Base-by-base conservation (phyloP, 2,113 vertebrate genomes). In the Tragelaphus strepsiceros region DNA sequence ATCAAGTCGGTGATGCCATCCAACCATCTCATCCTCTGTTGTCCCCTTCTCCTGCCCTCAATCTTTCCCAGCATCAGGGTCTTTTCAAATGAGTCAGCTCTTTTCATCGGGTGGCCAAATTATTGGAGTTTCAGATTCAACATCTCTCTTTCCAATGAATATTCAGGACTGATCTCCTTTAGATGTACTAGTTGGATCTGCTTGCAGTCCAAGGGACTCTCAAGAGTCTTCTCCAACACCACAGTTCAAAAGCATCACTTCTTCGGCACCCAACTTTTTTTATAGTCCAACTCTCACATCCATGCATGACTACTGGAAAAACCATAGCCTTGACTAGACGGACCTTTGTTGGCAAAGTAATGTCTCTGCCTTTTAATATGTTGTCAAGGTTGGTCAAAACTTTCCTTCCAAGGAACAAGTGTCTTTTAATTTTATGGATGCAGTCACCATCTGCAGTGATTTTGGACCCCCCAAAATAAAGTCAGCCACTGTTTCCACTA, bases 221-320 rank as follows among this genome's bases (percentile, higher is more conserved):
- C 64, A 35, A 67, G 17, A 19, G 64, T 67, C 64, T 35, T 67
- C 32, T 67, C 62, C 8, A 67, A 35, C 8, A 67, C 17, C 64
- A 67, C 64, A 67, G 32, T 67, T n/a, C 64, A 67, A 67, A 67
- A 35, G 64, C 16, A 67, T 67, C 32, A 67, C 5, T 35, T 67
- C 32, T 35, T 35, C 0, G 0, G 32, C 0, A 0, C 7, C n/a
- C 8, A 10, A 16, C 16, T 19, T 67, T 67, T 32, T 19, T n/a
- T 9, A 67, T 9, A n/a, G 16, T n/a, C 32, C 16, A n/a, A n/a
- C 62, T 64, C 61, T 67, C 16, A n/a, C 32, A 67, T n/a, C 8
- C 16, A n/a, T 67, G n/a, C 16, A n/a, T 67, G 32, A n/a, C 16
- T 4, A 67, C 16, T n/a, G 62, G 62, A 67, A 67, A 19, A 67